phyloP scores from a whole-genome alignment of 2,797 vertebrate genomes.

The Xenopus petersii region DNA sequence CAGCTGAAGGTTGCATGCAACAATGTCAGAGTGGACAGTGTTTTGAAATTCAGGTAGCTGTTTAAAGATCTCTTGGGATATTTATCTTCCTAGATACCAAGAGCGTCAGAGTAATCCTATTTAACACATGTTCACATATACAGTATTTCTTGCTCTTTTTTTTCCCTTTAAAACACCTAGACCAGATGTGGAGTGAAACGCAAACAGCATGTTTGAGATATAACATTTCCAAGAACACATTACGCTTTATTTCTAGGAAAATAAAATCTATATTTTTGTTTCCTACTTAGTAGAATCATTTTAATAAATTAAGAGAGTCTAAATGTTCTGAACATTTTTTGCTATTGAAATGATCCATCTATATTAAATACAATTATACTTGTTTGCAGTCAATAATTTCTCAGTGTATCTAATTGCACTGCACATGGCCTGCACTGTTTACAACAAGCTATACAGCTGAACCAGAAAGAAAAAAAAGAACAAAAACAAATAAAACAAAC shows the following conservation, averaged over 20 bases:
- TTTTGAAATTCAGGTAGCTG: slow-evolving; percentile 36
- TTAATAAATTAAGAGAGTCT: too few species aligned
- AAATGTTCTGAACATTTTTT: too few species aligned
- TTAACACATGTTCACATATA: slow-evolving; percentile 20
- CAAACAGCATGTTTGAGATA: slow-evolving; percentile 29
- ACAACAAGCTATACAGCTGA: too few species aligned
- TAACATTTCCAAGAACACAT: slow-evolving; percentile 34
- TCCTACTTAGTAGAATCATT: too few species aligned
- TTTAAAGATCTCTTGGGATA: slow-evolving; percentile 24
- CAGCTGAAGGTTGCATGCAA: neutral
- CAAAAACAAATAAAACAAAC: too few species aligned
- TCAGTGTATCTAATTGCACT: too few species aligned
- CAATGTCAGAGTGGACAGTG: slow-evolving; percentile 9
- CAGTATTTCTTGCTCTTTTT: slow-evolving; percentile 16
- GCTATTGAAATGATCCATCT: too few species aligned
- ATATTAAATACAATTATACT: too few species aligned
- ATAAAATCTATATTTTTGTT: slow-evolving; percentile 12
- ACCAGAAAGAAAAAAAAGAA: too few species aligned
- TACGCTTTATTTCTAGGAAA: slow-evolving; percentile 26
- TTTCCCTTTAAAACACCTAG: slow-evolving; percentile 24
- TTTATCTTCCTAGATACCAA: slow-evolving; percentile 20
- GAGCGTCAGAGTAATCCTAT: slow-evolving; percentile 18
- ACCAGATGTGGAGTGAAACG: slow-evolving; percentile 40
- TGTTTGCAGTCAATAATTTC: too few species aligned
- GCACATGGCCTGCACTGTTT: too few species aligned